Evolutionary conservation across 2,113 vertebrate genomes (phyloP).

Genomic region (Oxyruncus cristatus): DNA sequence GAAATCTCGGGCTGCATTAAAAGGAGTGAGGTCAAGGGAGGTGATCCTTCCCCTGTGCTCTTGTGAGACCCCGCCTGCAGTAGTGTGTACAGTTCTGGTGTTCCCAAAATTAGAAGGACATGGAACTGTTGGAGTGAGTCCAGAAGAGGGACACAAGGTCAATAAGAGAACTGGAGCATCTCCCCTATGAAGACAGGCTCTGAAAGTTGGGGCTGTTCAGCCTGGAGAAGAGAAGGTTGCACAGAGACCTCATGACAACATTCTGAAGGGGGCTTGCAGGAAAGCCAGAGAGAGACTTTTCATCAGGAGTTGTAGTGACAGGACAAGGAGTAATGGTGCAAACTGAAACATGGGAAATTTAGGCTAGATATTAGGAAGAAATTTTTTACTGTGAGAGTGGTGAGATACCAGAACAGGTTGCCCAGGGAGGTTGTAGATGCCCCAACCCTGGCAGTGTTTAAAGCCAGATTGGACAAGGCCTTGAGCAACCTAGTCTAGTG

Average conservation of each 20-base stretch:
- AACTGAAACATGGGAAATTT: not conserved
- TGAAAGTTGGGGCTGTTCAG: not conserved
- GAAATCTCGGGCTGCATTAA: not conserved
- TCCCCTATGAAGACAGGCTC: not conserved
- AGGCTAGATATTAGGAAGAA: not conserved
- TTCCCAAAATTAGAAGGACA: not conserved
- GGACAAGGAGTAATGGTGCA: not conserved
- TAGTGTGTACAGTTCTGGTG: not conserved
- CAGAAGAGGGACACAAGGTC: not conserved
- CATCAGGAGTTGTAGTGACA: not conserved
- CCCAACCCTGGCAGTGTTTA: not conserved
- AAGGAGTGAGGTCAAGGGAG: not conserved
- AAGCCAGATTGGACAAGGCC: rapidly evolving
- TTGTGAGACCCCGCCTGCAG: not conserved
- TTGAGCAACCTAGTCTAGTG: not conserved
- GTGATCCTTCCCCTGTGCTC: not conserved
- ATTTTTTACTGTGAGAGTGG: too few species aligned
- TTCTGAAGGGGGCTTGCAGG: not conserved
- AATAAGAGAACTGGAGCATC: too few species aligned
- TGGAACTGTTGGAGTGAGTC: not conserved
- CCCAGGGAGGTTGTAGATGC: not conserved
- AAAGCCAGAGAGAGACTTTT: not conserved
- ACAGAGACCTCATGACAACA: not conserved
- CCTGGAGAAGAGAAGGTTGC: not conserved
- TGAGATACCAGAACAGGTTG: not conserved